A percentile compares a stretch with the other conserved stretches of the same genome.
These are phyloP conservation scores for Halichondria panicea DNA, from an alignment of 37 sponge, comb jelly and placozoan genomes.

Conservation along the genomic window DNA sequence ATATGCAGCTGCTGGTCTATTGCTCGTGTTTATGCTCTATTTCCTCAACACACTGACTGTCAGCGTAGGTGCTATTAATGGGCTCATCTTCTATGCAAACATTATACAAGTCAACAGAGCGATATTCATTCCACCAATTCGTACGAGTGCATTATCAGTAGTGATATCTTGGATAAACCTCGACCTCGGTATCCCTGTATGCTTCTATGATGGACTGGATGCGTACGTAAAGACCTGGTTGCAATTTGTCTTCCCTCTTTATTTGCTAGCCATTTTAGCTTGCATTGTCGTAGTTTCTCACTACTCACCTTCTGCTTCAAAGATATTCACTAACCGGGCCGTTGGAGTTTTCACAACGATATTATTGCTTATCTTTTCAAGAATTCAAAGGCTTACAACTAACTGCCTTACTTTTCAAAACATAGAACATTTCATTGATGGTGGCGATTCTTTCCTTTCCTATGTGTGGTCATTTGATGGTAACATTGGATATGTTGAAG, in stretches of 20 bases:
- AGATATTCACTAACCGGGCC: neutral
- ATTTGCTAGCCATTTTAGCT: constrained; percentile 1
- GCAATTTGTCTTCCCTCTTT: constrained; percentile 21
- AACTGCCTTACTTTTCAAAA: neutral
- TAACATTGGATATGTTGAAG: constrained; percentile 7
- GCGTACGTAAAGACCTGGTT: constrained; percentile 4
- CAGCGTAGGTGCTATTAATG: neutral
- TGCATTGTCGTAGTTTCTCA: neutral
- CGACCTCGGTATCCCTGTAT: constrained; percentile 3
- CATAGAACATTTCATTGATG: neutral
- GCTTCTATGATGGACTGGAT: constrained; percentile 21
- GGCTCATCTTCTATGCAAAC: neutral
- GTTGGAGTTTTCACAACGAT: constrained; percentile 6
- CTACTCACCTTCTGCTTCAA: neutral
- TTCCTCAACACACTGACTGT: neutral
- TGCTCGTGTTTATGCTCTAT: neutral
- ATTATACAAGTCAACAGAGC: neutral
- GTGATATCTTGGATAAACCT: neutral
- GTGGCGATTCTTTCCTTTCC: neutral
- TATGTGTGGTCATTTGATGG: constrained; percentile 15
- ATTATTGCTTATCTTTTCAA: neutral
- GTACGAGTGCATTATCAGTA: neutral
- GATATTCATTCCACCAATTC: neutral
- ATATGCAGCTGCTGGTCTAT: neutral
- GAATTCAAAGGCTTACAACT: neutral